These are phyloP conservation scores for Phylloscopus trochilus DNA, from an alignment of 2,113 vertebrate species.

Conservation along the genomic window DNA sequence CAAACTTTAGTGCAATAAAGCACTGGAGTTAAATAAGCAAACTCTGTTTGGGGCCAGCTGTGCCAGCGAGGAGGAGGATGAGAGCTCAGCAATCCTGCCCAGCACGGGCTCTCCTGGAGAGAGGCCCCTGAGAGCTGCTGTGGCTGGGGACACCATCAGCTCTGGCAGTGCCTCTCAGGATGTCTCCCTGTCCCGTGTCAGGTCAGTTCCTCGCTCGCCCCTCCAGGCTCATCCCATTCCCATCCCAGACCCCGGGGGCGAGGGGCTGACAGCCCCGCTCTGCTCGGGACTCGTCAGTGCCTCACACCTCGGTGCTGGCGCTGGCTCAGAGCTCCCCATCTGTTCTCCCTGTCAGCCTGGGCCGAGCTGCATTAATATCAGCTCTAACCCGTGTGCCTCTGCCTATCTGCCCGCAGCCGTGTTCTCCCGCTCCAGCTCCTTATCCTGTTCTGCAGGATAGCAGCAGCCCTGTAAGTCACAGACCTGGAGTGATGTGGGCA, in stretches of 20 bases:
- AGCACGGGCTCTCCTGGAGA: not conserved
- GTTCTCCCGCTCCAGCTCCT: not conserved
- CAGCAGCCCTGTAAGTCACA: not conserved
- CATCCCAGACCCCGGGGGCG: not conserved
- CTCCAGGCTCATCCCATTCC: not conserved
- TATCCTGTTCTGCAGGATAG: not conserved
- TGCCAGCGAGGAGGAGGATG: not conserved
- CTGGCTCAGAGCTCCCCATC: not conserved
- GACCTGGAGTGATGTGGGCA: not conserved
- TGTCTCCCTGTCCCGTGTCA: rapidly evolving
- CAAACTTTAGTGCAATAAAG: not conserved
- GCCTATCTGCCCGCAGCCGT: not conserved
- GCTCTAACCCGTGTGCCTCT: not conserved
- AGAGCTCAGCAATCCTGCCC: not conserved
- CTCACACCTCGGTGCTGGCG: rapidly evolving
- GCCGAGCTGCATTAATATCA: not conserved
- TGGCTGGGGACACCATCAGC: not conserved
- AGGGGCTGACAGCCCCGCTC: not conserved
- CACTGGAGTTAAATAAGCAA: not conserved
- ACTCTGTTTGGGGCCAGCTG: not conserved
- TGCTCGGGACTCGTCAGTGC: not conserved
- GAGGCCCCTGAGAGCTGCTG: not conserved
- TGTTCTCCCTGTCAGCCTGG: not conserved
- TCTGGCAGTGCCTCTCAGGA: not conserved
- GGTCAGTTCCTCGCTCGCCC: not conserved